Base-by-base conservation (phyloP, 2,113 vertebrate species). In the Periophthalmus modestus region DNA sequence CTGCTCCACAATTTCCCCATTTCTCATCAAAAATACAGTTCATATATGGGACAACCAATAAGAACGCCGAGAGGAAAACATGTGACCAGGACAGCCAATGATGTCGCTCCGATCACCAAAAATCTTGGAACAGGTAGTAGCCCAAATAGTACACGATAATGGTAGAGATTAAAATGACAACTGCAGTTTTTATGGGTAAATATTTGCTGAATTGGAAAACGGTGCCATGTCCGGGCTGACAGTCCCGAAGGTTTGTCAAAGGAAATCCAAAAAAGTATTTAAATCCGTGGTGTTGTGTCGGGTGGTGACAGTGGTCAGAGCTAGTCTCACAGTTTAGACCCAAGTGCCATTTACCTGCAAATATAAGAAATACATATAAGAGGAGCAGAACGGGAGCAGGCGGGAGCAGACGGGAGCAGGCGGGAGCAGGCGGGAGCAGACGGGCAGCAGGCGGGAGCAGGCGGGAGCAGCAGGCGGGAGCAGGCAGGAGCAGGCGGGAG, bases 291-390 rank as follows among this genome's bases (percentile, higher is more conserved):
- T 82, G 16, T 78, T 81, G 0, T 24, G 9, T 23, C 14, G 96
- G 96, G 82, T 97, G 96, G 90, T 98, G 96, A 78, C 96, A 98
- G 86, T 96, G 95, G 80, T 98, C 96, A 0, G 81, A 66, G 0
- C n/a, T 90, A 80, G 77, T 90, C 72, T 94, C 73, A 76, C 96
- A 97, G 90, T 91, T 96, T 5, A 95, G 85, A 0, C 96, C 96
- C 0, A 96, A 93, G 88, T 97, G 96, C 96, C 96, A 97, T 80
- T 97, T 97, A 21, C 96, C 96, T 93, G 79, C 0, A 28, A 48
- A 34, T 23, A n/a, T 39, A 2, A 23, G 50, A 59, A 13, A 62
- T 10, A 57, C 2, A 21, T 7, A 5, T 6, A 55, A 2, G 2
- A 55, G 3, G 10, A n/a, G 54, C 1, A 21, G 1, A 55, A 2